Evolutionary conservation across 2,888 invertebrate genomes (phyloP).

Genomic region (Drosophila mimetica): DNA sequence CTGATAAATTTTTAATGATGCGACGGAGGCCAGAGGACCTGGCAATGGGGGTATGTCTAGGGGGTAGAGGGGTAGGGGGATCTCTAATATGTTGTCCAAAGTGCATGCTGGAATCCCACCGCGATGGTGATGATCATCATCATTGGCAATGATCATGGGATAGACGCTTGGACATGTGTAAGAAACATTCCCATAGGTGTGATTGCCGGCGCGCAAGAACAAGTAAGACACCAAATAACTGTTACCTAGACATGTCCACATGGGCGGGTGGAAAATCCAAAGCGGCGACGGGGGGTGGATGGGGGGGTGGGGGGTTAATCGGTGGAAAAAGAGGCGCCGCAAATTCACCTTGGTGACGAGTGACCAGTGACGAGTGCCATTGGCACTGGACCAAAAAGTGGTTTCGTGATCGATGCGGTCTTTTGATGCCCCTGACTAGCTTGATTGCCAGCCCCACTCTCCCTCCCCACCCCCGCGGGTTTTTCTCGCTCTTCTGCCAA

Average conservation of each 20-base stretch:
- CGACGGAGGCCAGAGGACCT: constrained; percentile 44
- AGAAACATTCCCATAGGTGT: constrained; percentile 79
- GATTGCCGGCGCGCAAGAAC: constrained; percentile 79
- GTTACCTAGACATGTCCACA: constrained; percentile 49
- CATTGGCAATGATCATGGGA: constrained; percentile 13
- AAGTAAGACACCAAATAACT: constrained; percentile 79
- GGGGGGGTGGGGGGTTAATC: constrained; percentile 1
- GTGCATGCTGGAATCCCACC: constrained; percentile 65
- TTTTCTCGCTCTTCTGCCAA: neutral
- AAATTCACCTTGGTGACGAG: constrained; percentile 57
- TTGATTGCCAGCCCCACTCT: constrained; percentile 11
- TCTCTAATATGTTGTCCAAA: constrained; percentile 70
- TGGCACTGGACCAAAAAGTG: constrained; percentile 54
- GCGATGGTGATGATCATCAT: constrained; percentile 12
- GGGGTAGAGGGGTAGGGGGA: neutral
- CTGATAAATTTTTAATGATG: constrained; percentile 79
- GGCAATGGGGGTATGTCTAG: constrained; percentile 1
- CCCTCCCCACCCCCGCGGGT: neutral
- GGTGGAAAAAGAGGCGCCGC: constrained; percentile 36
- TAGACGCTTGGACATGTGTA: constrained; percentile 66
- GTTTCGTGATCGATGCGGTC: constrained; percentile 72
- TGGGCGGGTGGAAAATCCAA: constrained; percentile 17
- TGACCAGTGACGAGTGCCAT: constrained; percentile 47
- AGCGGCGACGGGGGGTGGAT: neutral
- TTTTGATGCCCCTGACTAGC: constrained; percentile 45